phyloP scores from a whole-genome alignment of 1,140 invertebrate species.

The Drosophila serrata region DNA sequence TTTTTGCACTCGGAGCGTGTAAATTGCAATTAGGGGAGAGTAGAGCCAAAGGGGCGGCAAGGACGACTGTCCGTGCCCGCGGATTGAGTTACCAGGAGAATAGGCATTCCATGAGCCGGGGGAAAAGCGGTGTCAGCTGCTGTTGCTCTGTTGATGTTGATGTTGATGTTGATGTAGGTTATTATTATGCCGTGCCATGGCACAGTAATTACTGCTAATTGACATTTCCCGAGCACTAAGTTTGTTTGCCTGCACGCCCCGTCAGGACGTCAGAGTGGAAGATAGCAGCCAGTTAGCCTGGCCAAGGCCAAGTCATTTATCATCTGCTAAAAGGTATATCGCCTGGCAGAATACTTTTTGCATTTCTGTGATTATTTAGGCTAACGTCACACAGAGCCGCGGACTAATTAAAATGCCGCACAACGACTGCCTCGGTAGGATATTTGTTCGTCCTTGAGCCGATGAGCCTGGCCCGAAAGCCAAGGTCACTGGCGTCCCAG shows the following conservation, averaged over 20 bases:
- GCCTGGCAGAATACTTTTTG: constrained; percentile 13
- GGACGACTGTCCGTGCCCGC: constrained; percentile 22
- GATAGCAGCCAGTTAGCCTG: constrained; percentile 31
- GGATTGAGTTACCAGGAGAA: constrained; percentile 62
- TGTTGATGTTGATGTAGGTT: constrained; percentile 60
- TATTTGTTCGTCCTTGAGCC: constrained; percentile 44
- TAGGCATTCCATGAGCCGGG: constrained; percentile 15
- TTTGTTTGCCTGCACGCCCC: constrained; percentile 20
- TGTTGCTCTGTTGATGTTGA: constrained; percentile 34
- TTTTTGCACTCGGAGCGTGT: constrained; percentile 76
- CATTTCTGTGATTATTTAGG: constrained; percentile 50
- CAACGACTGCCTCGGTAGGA: constrained; percentile 21
- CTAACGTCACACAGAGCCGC: constrained; percentile 26
- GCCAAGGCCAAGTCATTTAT: constrained; percentile 56
- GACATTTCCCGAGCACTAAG: constrained; percentile 62
- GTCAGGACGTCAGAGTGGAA: neutral
- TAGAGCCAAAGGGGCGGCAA: constrained; percentile 14
- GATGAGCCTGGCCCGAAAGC: constrained; percentile 8
- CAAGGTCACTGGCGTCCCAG: constrained; percentile 54
- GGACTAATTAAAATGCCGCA: constrained; percentile 72
- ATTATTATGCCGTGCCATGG: constrained; percentile 65
- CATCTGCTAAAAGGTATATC: constrained; percentile 39
- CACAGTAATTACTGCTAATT: constrained; percentile 79
- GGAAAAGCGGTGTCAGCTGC: constrained; percentile 29
- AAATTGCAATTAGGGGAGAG: constrained; percentile 65